Evolutionary conservation across 2,797 vertebrate species (phyloP).

Genomic region (Neopelma chrysocephalum): DNA sequence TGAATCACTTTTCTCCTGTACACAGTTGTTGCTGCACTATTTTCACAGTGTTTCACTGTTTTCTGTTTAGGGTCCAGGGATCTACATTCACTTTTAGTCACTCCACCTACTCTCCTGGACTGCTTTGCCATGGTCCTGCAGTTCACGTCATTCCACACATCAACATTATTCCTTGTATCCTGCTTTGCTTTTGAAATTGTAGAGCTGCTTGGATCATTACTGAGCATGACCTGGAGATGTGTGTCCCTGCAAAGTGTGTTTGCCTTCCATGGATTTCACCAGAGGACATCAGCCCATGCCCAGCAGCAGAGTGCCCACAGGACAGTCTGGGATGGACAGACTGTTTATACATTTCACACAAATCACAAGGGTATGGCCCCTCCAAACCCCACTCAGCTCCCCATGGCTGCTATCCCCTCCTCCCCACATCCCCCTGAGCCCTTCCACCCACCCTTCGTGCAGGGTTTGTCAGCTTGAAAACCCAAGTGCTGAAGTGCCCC

Average conservation of each 20-base stretch:
- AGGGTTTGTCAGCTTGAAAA: neutral
- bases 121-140: neutral
- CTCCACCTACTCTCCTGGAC: neutral
- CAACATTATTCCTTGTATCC: neutral
- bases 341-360: neutral
- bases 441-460: neutral
- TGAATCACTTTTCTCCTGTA: neutral
- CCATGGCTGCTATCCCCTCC: neutral
- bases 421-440: neutral
- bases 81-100: neutral
- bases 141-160: neutral
- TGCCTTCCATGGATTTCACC: neutral
- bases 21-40: neutral
- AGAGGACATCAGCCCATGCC: neutral
- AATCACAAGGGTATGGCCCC: neutral
- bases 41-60: neutral
- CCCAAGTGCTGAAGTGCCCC: neutral
- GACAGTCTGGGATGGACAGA: neutral
- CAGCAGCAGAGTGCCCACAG: neutral
- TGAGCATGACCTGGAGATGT: neutral
- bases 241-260: fast-evolving
- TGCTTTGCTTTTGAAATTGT: neutral
- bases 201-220: neutral
- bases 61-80: neutral
- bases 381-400: neutral